A percentile compares a stretch with the other conserved stretches of the same genome.
These are phyloP conservation scores for Desmophyllum pertusum DNA, from an alignment of 92 coral and sea anemone species.

Conservation along the genomic window DNA sequence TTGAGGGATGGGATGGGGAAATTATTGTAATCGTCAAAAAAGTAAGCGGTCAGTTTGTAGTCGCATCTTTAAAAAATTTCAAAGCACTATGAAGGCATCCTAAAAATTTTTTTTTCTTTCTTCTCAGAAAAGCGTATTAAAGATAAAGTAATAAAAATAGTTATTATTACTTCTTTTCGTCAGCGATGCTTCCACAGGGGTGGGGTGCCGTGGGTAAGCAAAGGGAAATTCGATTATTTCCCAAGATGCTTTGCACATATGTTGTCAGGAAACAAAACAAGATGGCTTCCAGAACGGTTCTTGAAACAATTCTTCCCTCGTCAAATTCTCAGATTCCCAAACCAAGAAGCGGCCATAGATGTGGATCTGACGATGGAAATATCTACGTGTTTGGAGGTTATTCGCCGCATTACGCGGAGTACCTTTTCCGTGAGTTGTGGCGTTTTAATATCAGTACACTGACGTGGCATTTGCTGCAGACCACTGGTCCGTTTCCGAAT, in stretches of 20 bases:
- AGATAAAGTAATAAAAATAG: too few relatives aligned
- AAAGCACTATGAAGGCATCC: not conserved
- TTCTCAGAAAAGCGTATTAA: too few relatives aligned
- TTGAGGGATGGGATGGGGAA: constrained; percentile 3
- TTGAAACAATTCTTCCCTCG: constrained; percentile 47
- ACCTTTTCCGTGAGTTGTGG: constrained; percentile 90
- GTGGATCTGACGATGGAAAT: constrained; percentile 82
- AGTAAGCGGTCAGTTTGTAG: not conserved
- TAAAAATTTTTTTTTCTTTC: too few relatives aligned
- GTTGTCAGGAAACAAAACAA: not conserved
- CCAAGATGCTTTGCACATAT: constrained; percentile 14
- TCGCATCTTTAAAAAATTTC: not conserved
- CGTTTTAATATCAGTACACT: constrained; percentile 73
- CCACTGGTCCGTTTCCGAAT: constrained; percentile 76
- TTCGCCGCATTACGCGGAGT: constrained; percentile 65
- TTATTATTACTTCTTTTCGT: too few relatives aligned
- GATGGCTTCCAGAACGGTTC: constrained; percentile 1
- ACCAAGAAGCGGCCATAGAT: constrained; percentile 97
- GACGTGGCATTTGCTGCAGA: constrained; percentile 66
- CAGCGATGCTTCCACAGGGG: not conserved
- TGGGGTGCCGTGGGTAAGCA: not conserved
- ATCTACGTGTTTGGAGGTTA: constrained; percentile 94
- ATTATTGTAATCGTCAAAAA: not conserved
- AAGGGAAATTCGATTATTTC: not conserved
- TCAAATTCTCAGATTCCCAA: constrained; percentile 56